Evolutionary conservation across 2,888 invertebrate genomes (phyloP), one percentile per base, ranked within the genome.

Genomic region (Xestoiulus laeticollis): DNA sequence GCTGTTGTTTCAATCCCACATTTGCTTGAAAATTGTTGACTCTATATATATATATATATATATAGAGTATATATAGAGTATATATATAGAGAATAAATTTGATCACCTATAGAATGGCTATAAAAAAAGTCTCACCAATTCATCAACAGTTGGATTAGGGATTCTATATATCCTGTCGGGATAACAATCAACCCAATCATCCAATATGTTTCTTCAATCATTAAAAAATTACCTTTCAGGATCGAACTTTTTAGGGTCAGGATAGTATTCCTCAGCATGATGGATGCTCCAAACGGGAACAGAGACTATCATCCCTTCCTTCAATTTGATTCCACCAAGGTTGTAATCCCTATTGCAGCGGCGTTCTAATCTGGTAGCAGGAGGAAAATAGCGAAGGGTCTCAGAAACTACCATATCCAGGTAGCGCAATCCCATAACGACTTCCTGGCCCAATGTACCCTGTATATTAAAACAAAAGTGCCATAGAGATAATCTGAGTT

Each of bases 171-270:
- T n/a, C n/a, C n/a, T n/a, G n/a, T n/a, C n/a, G n/a, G n/a, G n/a
- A n/a, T n/a, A n/a, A n/a, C n/a, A n/a, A n/a, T n/a, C n/a, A n/a
- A n/a, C n/a, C n/a, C n/a, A n/a, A n/a, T n/a, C n/a, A n/a, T n/a
- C n/a, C n/a, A n/a, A n/a, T n/a, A n/a, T n/a, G n/a, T n/a, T n/a
- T n/a, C n/a, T n/a, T n/a, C n/a, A n/a, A n/a, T n/a, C n/a, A n/a
- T n/a, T n/a, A n/a, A n/a, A n/a, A n/a, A 14, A 16, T n/a, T 53
- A 88, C 88, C 88, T 85, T 86, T 88, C 88, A 4, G 88, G 88
- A 44, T 89, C 88, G 43, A 89, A 89, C 44, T 59, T 85, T 19
- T 88, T 82, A 32, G 89, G 89, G 10, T 89, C 78, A 1, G 88
- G 88, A 22, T 43, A 89, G 26, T 48, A 78, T 68, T 89, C 87